Conservation (phyloP, 2,113 vertebrate species). For the Microtus montanus region DNA sequence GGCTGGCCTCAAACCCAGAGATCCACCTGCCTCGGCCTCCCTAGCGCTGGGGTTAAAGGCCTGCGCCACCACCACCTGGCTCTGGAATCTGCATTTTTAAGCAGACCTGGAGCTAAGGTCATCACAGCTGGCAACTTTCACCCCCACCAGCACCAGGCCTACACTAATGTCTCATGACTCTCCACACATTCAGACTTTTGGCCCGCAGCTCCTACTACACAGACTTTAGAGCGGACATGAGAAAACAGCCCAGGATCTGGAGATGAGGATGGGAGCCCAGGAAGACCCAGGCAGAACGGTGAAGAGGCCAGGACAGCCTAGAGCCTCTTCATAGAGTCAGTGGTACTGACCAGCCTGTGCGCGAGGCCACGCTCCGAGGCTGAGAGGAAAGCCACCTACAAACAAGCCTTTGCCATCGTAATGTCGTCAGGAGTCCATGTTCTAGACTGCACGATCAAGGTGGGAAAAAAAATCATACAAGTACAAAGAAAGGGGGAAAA, state of each 20-base stretch:
- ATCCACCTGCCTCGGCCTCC: no score
- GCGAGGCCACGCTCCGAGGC: background rate
- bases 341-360: background rate
- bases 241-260: constrained; percentile 37
- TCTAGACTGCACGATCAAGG: background rate
- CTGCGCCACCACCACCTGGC: no score
- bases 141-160: background rate
- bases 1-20: no score
- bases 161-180: background rate
- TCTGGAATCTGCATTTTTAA: background rate
- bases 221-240: background rate
- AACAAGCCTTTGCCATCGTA: background rate
- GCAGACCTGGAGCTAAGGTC: background rate
- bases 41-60: no score
- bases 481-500: background rate
- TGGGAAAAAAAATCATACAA: background rate
- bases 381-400: background rate
- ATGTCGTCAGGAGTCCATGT: background rate
- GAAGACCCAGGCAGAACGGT: background rate
- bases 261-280: background rate
- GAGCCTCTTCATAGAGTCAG: background rate
- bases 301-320: background rate
- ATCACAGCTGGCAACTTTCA: background rate
- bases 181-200: background rate
- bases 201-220: background rate